Percentiles rank a stretch among this genome's conserved stretches.
Evolutionary conservation across 1,140 invertebrate genomes (phyloP).

Genomic region (Aplysia californica): DNA sequence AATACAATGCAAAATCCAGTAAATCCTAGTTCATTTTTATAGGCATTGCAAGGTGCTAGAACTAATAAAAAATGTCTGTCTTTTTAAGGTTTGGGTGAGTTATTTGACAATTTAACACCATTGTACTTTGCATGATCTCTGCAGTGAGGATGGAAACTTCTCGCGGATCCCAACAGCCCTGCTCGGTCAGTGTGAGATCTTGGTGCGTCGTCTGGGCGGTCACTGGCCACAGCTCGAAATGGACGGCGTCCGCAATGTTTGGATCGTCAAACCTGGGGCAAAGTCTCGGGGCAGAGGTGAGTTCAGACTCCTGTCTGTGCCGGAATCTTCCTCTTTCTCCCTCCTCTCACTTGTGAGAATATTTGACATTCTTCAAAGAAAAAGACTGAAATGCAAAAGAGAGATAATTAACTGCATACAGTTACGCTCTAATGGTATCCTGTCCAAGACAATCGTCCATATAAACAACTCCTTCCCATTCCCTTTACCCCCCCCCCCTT

Average conservation of each 20-base stretch:
- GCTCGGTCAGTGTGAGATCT: constrained; percentile 44
- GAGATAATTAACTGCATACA: not conserved
- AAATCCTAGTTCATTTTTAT: too few species aligned
- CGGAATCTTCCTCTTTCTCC: not conserved
- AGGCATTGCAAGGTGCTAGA: too few species aligned
- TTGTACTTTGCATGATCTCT: too few species aligned
- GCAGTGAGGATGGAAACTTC: constrained; percentile 59
- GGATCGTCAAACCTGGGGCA: constrained; percentile 96
- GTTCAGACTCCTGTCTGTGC: too few species aligned
- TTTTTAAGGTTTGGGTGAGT: too few species aligned
- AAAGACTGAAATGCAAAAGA: not conserved
- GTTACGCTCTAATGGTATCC: not conserved
- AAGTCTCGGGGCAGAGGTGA: constrained; percentile 84
- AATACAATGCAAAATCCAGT: too few species aligned
- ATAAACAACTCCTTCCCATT: not conserved
- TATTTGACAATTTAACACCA: too few species aligned
- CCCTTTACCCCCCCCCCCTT: too few species aligned
- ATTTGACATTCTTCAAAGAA: not conserved
- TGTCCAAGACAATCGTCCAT: too few species aligned
- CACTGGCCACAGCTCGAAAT: constrained; percentile 68
- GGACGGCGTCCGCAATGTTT: constrained; percentile 88
- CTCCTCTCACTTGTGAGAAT: not conserved
- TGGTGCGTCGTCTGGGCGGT: constrained; percentile 63
- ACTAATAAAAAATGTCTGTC: too few species aligned
- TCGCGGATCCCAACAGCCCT: constrained; percentile 35